Evolutionary conservation across 2,113 vertebrate species (phyloP), one percentile per base, ranked within the genome.

Genomic region (Phalacrocorax pelagicus): DNA sequence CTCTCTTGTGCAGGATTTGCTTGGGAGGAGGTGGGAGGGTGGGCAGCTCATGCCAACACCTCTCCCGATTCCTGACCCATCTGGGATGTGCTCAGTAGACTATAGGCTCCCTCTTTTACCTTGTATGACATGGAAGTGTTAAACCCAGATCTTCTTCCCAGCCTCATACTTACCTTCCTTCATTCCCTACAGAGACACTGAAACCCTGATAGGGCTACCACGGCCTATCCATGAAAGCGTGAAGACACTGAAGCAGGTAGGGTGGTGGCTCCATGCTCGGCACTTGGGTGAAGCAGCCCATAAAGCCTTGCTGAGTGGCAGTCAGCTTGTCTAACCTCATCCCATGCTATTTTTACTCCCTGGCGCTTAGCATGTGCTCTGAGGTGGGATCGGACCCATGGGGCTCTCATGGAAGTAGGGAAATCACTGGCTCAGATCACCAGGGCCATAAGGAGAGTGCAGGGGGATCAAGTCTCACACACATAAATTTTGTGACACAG

Each of bases 141-240:
- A 22, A 38, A 30, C 20, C 10, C 7, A 63, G 54, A 27, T 61
- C 22, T 46, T 5, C 63, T 20, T 57, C 57, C 46, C 65, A 67
- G 23, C 38, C 49, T 70, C 1, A 0, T 3, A 4, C 11, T 78
- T 51, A 52, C 14, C 61, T 42, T 34, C 54, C 9, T 34, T 74
- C 47, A 32, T 95, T 16, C 14, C 11, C 69, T 85, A 22, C 93
- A 99, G 99, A 94, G 99, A 99, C 98, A 99, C 98, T 0, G 99
- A 99, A 26, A 99, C 99, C 32, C 98, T 99, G 58, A 99, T 99
- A 52, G 99, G 99, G 72, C 97, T 99, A 7, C 99, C 99, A 2
- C 98, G 99, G 79, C 99, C 99, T 7, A 99, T 99, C 94, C 99
- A 99, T 0, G 99, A 99, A 86, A 99, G 99, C 2, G 99, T 99